phyloP scores from a whole-genome alignment of 2,113 vertebrate species.

The Rhea pennata region DNA sequence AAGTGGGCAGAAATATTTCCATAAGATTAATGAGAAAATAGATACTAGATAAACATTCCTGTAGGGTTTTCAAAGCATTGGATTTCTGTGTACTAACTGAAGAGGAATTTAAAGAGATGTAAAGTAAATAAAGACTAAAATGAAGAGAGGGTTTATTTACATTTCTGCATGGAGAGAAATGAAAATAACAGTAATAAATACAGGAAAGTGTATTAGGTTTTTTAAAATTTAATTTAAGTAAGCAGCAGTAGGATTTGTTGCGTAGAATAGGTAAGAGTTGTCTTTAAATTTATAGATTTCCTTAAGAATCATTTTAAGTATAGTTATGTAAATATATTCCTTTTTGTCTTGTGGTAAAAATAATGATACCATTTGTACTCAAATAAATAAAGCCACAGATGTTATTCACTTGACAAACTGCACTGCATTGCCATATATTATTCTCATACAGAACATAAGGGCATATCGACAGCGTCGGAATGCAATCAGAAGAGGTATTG shows the following conservation, averaged over 20 bases:
- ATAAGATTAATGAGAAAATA: not conserved
- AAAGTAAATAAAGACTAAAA: not conserved
- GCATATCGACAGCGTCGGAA: constrained; percentile 30
- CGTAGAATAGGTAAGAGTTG: not conserved
- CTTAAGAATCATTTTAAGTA: constrained; percentile 30
- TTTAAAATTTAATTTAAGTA: constrained; percentile 1
- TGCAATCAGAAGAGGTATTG: constrained; percentile 76
- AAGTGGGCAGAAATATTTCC: constrained; percentile 31
- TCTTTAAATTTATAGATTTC: constrained; percentile 16
- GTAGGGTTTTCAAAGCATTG: not conserved
- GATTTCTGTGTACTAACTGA: not conserved
- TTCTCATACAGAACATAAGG: constrained; percentile 52
- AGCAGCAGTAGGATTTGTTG: not conserved
- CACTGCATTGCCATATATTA: constrained; percentile 59
- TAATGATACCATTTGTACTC: constrained; percentile 58
- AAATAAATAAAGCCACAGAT: constrained; percentile 69
- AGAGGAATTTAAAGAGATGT: not conserved
- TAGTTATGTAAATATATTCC: constrained; percentile 62
- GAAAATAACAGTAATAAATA: not conserved
- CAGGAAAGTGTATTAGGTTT: not conserved
- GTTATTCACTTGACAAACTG: constrained; percentile 67
- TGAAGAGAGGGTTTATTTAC: not conserved
- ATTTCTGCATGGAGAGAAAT: not conserved
- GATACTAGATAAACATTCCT: not conserved
- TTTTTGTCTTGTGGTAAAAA: constrained; percentile 38